phyloP scores from a whole-genome alignment of 2,888 invertebrate genomes.

The Megalurothrips usitatus region DNA sequence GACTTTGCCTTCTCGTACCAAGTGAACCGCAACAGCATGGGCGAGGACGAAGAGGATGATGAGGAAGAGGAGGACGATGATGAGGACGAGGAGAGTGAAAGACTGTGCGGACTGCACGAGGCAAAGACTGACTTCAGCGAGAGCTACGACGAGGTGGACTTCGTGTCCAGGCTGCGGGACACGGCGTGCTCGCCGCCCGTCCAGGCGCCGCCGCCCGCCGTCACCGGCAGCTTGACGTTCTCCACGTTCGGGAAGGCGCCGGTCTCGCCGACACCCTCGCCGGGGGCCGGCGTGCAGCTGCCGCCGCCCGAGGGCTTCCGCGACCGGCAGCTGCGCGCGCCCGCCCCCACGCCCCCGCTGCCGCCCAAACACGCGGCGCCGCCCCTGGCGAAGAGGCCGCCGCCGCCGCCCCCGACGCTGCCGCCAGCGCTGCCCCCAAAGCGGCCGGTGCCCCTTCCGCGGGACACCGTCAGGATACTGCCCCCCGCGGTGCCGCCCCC shows the following conservation, averaged over 20 bases:
- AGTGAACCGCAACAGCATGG: conserved; percentile 43
- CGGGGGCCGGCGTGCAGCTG: conserved; percentile 40
- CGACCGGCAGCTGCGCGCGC: conserved; percentile 31
- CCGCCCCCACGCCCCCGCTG: conserved; percentile 25
- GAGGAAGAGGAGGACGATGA: conserved; percentile 41
- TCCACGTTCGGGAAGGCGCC: conserved; percentile 53
- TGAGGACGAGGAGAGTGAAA: conserved; percentile 44
- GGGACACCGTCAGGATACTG: neutral
- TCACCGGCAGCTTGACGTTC: conserved; percentile 48
- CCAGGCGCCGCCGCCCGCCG: conserved; percentile 31
- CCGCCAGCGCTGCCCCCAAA: conserved; percentile 37
- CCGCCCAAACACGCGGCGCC: conserved; percentile 30
- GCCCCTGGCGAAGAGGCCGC: conserved; percentile 30
- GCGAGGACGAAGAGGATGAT: conserved; percentile 37
- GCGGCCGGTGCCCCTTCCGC: conserved; percentile 29
- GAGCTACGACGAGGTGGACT: conserved; percentile 34
- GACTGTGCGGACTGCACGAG: conserved; percentile 20
- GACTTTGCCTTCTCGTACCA: conserved; percentile 44
- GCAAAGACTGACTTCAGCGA: conserved; percentile 3
- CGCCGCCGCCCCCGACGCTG: conserved; percentile 39
- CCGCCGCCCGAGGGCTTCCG: conserved; percentile 31
- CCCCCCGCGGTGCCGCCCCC: neutral
- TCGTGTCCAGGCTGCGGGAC: conserved; percentile 32
- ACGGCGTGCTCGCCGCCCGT: conserved; percentile 28
- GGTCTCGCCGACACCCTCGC: conserved; percentile 48